Conservation (phyloP, 2,113 vertebrate genomes). For the Plotosus lineatus region DNA sequence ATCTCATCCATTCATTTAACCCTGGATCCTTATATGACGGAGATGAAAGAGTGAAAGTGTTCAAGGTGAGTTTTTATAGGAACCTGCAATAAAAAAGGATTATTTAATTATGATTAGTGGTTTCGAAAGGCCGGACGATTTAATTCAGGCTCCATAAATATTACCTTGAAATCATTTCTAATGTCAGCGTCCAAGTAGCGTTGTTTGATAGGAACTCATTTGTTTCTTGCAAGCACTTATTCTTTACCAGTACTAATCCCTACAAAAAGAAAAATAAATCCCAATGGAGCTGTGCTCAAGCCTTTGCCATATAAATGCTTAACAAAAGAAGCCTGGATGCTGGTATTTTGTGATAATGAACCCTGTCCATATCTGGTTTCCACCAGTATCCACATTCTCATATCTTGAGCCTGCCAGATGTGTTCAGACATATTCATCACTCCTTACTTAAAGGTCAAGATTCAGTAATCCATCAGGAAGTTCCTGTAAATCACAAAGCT, state of each 20-base stretch:
- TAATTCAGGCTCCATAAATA: slow-evolving; percentile 65
- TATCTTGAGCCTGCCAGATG: slow-evolving; percentile 88
- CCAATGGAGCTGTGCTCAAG: slow-evolving; percentile 43
- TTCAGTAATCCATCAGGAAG: slow-evolving; percentile 89
- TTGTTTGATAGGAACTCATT: slow-evolving; percentile 66
- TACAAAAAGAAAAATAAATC: slow-evolving; percentile 18
- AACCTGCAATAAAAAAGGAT: slow-evolving; percentile 61
- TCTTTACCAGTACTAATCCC: slow-evolving; percentile 50
- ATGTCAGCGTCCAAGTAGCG: slow-evolving; percentile 61
- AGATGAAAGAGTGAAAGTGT: slow-evolving; percentile 71
- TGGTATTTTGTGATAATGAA: slow-evolving; percentile 73
- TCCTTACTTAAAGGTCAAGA: slow-evolving; percentile 81
- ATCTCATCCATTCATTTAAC: slow-evolving; percentile 24
- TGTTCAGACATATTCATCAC: slow-evolving; percentile 93
- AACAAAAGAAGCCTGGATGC: slow-evolving; percentile 71
- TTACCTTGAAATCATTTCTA: slow-evolving; percentile 60
- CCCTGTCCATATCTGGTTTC: slow-evolving; percentile 82
- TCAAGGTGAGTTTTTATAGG: slow-evolving; percentile 74
- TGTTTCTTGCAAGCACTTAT: slow-evolving; percentile 61
- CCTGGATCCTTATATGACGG: slow-evolving; percentile 54
- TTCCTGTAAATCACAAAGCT: slow-evolving; percentile 80
- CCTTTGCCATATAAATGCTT: slow-evolving; percentile 60
- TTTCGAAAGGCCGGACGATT: slow-evolving; percentile 63
- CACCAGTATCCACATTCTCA: slow-evolving; percentile 77
- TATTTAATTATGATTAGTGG: slow-evolving; percentile 72